Evolutionary conservation across 2,113 vertebrate genomes (phyloP), one percentile per base, ranked within the genome.

Genomic region (Pygoscelis antarcticus): DNA sequence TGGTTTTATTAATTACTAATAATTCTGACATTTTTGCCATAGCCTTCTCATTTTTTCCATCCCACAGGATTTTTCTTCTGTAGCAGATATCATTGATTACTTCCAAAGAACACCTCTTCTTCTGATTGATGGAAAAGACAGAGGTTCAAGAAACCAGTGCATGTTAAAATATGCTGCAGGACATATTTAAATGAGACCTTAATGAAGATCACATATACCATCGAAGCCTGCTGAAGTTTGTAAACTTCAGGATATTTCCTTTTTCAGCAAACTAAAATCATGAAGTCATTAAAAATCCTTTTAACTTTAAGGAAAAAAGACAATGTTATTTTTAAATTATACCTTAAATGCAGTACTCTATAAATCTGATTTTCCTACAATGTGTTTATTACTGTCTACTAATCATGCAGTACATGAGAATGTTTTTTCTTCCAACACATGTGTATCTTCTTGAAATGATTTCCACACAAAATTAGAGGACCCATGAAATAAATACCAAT

Each of bases 71-170:
- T 99, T 99, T 95, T 77, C 96, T 10, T 98, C 98, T 26, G 99
- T 99, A 86, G 96, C 96, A 40, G 98, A 98, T 61, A 99, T 99
- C 74, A 98, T 99, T 80, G 96, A 97, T 36, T 98, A 99, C 95
- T 99, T 99, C 97, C 98, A 96, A 84, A 98, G 98, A 93, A 98
- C 97, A 94, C 99, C 99, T 9, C 98, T 99, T 93, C 98, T 99
- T 68, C 98, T 99, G 91, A 99, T 99, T 49, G 99, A 99, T 89
- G 99, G 99, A 47, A 99, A 99, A 86, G 99, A 99, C 91, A 98
- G 99, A 71, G 96, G 98, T 17, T 98, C 98, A 52, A 99, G 99
- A 97, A 99, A 99, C 93, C 99, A 99, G 96, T 99, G 99, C 95
- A 94, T 98, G 7, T 96, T 99, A 58, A 98, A 98, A 8, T 97